Evolutionary conservation across 2,888 invertebrate genomes (phyloP), one percentile per base, ranked within the genome.

Genomic region (Drosophila kambysellisi): DNA sequence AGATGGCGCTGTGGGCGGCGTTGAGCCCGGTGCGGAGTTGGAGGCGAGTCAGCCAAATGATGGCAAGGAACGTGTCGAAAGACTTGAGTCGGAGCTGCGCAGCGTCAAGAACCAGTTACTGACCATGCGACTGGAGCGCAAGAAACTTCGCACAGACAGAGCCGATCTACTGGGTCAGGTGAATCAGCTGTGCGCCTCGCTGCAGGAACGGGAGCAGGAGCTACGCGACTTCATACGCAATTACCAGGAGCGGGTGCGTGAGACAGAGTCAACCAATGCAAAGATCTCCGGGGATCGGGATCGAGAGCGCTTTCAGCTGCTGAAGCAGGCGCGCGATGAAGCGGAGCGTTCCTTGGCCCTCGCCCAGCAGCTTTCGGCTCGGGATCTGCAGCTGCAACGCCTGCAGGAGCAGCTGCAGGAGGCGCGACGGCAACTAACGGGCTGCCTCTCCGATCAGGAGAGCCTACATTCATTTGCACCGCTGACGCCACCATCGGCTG

Each of bases 181-280:
- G 96, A 98, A 98, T 93, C 98, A 98, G 91, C 95, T 99, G 70
- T 99, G 98, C 93, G 96, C 96, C 65, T 98, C 98, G 11, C 94
- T 99, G 73, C 98, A 98, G 93, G 98, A 98, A 93, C 98, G 98
- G 94, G 98, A 99, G 92, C 96, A 97, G 89, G 98, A 98, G 93
- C 94, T 98, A 70, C 94, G 98, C 70, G 98, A 98, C 93, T 98
- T 98, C 92, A 98, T 99, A 91, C 95, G 98, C 83, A 98, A 97
- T 94, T 98, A 97, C 93, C 98, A 98, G 93, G 98, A 97, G 95
- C 94, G 96, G 94, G 95, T 98, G 95, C 94, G 97, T 92, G 95
- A 98, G 94, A 95, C 96, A 93, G 95, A 98, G 94, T 94, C 96
- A 91, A 78, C 92, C 93, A 83, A 95, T 94, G 88, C 95, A 92